phyloP scores from a whole-genome alignment of 1,140 invertebrate genomes.

The Agraylea sexmaculata region DNA sequence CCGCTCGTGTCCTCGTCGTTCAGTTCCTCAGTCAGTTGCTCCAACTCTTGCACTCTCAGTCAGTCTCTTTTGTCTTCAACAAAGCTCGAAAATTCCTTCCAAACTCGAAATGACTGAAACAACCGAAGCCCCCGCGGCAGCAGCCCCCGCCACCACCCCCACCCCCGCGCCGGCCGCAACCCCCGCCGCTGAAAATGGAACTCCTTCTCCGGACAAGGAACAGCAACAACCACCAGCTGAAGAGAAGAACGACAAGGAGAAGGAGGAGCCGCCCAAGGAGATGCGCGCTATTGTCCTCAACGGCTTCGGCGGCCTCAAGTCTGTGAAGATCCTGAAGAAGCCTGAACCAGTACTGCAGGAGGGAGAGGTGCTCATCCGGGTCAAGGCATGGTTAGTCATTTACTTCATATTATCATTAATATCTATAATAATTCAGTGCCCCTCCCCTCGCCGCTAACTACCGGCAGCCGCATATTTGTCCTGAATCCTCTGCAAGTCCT shows the following conservation, averaged over 20 bases:
- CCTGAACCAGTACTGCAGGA: conserved; percentile 60
- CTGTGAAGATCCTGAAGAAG: conserved; percentile 69
- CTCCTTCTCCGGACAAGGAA: conserved; percentile 35
- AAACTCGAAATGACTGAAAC: conserved; percentile 35
- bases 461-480: too few species aligned
- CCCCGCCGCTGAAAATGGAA: conserved; percentile 36
- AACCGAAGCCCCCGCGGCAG: conserved; percentile 35
- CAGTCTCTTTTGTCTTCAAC: not conserved
- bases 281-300: conserved; percentile 73
- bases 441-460: too few species aligned
- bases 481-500: too few species aligned
- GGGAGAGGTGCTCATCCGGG: conserved; percentile 71
- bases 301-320: conserved; percentile 73
- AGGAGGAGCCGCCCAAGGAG: conserved; percentile 55
- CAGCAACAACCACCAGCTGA: conserved; percentile 34
- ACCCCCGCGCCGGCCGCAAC: conserved; percentile 35
- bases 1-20: not conserved
- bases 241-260: conserved; percentile 43
- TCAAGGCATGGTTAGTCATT: conserved; percentile 71
- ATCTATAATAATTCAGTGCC: too few species aligned
- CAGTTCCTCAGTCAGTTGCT: not conserved
- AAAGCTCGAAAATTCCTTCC: too few species aligned
- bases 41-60: not conserved
- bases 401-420: conserved; percentile 9
- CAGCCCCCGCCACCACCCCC: conserved; percentile 36